A percentile compares a stretch with the other conserved stretches of the same genome.
These are phyloP conservation scores for Drosophila villosipedis DNA, from an alignment of 2,888 invertebrate species.

Conservation along the genomic window DNA sequence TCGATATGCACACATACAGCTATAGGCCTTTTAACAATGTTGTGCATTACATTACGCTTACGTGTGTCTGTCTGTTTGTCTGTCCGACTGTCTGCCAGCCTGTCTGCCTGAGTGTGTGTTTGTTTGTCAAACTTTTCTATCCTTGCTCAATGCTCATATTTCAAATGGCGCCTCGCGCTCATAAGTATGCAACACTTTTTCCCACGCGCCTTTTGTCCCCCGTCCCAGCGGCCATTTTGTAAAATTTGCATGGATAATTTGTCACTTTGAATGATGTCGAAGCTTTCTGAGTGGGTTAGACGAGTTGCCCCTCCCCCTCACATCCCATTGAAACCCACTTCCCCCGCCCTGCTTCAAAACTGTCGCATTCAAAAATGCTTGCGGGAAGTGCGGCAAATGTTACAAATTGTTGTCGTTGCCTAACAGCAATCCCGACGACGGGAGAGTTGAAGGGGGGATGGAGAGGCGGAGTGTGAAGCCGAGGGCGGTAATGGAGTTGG, in stretches of 20 bases:
- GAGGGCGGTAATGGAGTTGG: slow-evolving; percentile 50
- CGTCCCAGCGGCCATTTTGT: slow-evolving; percentile 54
- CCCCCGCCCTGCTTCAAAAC: background rate
- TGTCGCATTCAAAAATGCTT: slow-evolving; percentile 62
- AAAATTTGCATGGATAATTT: slow-evolving; percentile 81
- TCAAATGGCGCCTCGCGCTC: slow-evolving; percentile 66
- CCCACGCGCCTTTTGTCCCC: slow-evolving; percentile 52
- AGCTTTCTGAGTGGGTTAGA: slow-evolving; percentile 73
- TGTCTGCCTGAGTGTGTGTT: slow-evolving; percentile 8
- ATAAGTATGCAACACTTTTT: slow-evolving; percentile 77
- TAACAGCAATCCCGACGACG: slow-evolving; percentile 17
- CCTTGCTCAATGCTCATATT: slow-evolving; percentile 69
- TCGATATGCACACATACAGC: slow-evolving; percentile 7
- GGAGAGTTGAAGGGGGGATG: background rate
- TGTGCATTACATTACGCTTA: slow-evolving; percentile 39
- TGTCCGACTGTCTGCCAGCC: slow-evolving; percentile 20
- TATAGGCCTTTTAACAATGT: slow-evolving; percentile 37
- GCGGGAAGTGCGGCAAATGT: slow-evolving; percentile 79
- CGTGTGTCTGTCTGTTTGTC: slow-evolving; percentile 5
- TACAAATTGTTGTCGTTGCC: slow-evolving; percentile 76
- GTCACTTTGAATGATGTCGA: slow-evolving; percentile 80
- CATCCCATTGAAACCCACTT: background rate
- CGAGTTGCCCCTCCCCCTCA: slow-evolving; percentile 19
- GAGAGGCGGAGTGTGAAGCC: slow-evolving; percentile 7
- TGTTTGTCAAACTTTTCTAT: slow-evolving; percentile 66